phyloP scores from a whole-genome alignment of 2,797 vertebrate species.

The Amphiprion clarkii region DNA sequence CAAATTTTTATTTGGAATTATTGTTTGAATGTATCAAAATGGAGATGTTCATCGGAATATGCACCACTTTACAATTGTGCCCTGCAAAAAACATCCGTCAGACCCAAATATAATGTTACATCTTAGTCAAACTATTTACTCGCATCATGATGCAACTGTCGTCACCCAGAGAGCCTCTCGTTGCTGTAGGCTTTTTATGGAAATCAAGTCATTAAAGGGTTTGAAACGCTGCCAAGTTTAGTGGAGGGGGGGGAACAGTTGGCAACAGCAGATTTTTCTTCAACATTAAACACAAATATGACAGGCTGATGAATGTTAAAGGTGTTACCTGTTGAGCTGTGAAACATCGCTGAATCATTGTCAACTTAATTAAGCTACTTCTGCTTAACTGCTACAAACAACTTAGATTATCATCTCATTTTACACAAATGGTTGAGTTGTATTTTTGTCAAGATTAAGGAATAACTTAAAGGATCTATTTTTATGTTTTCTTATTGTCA shows the following conservation, averaged over 20 bases:
- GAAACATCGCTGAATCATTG: neutral
- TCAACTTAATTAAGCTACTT: neutral
- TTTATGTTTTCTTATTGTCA: too few relatives aligned
- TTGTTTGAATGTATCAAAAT: too few relatives aligned
- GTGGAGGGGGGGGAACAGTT: neutral
- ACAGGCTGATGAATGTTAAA: neutral
- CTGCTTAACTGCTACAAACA: neutral
- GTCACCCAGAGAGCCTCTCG: neutral
- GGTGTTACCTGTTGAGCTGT: slow-evolving; percentile 2
- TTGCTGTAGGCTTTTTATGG: slow-evolving; percentile 18
- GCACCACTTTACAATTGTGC: too few relatives aligned
- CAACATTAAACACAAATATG: neutral
- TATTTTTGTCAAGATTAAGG: too few relatives aligned
- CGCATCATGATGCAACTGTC: neutral
- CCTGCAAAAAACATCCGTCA: too few relatives aligned
- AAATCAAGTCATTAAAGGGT: slow-evolving; percentile 26
- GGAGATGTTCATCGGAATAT: too few relatives aligned
- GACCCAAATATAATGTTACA: too few relatives aligned
- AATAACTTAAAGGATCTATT: too few relatives aligned
- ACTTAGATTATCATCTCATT: neutral
- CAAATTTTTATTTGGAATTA: too few relatives aligned
- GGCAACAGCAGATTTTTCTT: neutral
- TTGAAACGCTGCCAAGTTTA: slow-evolving; percentile 9
- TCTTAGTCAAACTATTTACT: neutral
- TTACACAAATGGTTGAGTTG: too few relatives aligned